phyloP scores from a whole-genome alignment of 2,797 vertebrate genomes.

The Platyrinchus mystaceus region DNA sequence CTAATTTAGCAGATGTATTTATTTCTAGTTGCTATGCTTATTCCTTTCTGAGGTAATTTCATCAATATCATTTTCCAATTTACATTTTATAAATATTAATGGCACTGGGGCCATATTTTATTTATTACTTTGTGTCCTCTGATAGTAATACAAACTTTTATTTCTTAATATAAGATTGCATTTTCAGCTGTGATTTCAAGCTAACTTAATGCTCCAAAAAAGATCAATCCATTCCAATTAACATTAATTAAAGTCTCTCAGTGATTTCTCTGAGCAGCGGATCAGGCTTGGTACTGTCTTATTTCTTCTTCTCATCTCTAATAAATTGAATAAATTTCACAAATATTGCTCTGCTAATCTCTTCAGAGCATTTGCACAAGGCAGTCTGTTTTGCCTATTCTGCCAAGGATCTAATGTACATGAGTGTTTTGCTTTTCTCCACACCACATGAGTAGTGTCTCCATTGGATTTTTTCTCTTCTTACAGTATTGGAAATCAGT shows the following conservation, averaged over 20 bases:
- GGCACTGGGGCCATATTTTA: neutral
- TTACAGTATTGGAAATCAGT: neutral
- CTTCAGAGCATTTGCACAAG: neutral
- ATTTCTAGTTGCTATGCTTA: neutral
- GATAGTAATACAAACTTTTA: neutral
- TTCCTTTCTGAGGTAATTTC: neutral
- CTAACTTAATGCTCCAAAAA: neutral
- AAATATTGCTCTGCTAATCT: neutral
- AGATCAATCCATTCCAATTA: neutral
- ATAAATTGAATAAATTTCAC: neutral
- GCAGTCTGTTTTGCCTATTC: neutral
- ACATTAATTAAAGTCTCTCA: neutral
- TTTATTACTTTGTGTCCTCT: neutral
- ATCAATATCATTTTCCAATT: neutral
- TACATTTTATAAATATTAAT: neutral
- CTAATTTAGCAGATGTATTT: neutral
- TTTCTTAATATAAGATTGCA: neutral
- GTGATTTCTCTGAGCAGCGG: neutral
- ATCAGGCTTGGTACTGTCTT: neutral
- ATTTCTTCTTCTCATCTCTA: neutral
- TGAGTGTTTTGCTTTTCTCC: neutral
- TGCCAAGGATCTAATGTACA: neutral
- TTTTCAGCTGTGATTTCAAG: neutral
- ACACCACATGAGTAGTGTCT: neutral
- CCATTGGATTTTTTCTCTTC: neutral